Evolutionary conservation across 2,888 invertebrate genomes (phyloP).

Genomic region (Tortrix viridana): DNA sequence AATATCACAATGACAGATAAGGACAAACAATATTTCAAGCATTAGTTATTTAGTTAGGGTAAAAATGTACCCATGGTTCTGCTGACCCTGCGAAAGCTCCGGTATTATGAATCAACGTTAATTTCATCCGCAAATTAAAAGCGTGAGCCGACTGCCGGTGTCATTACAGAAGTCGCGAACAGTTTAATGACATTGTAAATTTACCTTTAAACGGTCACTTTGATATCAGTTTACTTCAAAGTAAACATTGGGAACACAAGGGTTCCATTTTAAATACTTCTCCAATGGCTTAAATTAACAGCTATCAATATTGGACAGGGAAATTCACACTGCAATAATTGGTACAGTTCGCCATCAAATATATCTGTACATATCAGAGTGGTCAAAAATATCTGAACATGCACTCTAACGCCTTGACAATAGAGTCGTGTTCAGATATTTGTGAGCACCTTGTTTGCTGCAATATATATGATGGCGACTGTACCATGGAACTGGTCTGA

Average conservation of each 20-base stretch:
- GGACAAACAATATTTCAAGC: no score
- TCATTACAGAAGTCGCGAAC: slow-evolving; percentile 59
- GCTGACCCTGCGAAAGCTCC: slow-evolving; percentile 6
- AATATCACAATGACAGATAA: no score
- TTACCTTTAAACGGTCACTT: slow-evolving; percentile 66
- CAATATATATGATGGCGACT: no score
- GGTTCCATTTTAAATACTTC: slow-evolving; percentile 18
- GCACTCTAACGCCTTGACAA: no score
- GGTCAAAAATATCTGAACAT: no score
- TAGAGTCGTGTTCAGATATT: no score
- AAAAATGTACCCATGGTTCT: slow-evolving; percentile 14
- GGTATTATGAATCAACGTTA: slow-evolving; percentile 24
- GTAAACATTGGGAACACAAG: neutral
- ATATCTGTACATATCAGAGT: no score
- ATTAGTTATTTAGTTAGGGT: neutral
- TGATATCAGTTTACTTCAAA: no score
- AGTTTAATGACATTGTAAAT: slow-evolving; percentile 64
- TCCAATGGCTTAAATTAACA: neutral
- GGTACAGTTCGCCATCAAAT: no score
- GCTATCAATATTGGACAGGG: neutral
- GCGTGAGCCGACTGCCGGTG: slow-evolving; percentile 36
- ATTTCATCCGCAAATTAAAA: slow-evolving; percentile 37
- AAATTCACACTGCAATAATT: no score
- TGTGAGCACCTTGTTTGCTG: no score
- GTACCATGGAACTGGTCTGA: no score